phyloP scores from a whole-genome alignment of 2,113 vertebrate species.

The Thermophis baileyi region DNA sequence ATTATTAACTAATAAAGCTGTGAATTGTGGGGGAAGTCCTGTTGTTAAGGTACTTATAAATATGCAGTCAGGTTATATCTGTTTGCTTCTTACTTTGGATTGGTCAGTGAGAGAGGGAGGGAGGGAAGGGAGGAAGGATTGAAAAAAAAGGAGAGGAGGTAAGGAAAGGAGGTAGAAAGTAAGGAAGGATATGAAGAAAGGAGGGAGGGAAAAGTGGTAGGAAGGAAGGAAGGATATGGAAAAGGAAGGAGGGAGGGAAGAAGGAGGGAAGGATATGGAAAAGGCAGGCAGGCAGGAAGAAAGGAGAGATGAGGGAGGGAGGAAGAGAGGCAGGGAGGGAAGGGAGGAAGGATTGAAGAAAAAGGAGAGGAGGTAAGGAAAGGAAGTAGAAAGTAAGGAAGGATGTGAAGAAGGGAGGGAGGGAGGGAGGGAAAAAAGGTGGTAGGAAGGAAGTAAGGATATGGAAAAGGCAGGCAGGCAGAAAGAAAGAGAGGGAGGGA shows the following conservation, averaged over 20 bases:
- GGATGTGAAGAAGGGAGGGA: too few relatives aligned
- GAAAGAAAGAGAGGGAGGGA: too few relatives aligned
- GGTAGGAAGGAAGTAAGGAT: background rate
- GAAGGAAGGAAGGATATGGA: background rate
- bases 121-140: too few relatives aligned
- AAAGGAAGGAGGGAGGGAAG: background rate
- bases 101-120: background rate
- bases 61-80: background rate
- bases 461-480: too few relatives aligned
- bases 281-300: background rate
- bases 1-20: background rate
- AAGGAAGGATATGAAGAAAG: background rate
- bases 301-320: too few relatives aligned
- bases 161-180: background rate
- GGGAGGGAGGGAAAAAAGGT: too few relatives aligned
- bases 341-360: background rate
- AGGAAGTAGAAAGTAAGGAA: background rate
- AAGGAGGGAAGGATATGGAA: background rate
- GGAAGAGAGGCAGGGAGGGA: background rate
- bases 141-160: background rate
- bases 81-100: background rate
- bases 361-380: background rate
- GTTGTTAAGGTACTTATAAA: background rate
- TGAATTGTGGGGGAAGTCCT: background rate
- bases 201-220: background rate